These are phyloP conservation scores for Proctacanthus coquilletti DNA, from an alignment of 1,140 invertebrate genomes.

Conservation along the genomic window DNA sequence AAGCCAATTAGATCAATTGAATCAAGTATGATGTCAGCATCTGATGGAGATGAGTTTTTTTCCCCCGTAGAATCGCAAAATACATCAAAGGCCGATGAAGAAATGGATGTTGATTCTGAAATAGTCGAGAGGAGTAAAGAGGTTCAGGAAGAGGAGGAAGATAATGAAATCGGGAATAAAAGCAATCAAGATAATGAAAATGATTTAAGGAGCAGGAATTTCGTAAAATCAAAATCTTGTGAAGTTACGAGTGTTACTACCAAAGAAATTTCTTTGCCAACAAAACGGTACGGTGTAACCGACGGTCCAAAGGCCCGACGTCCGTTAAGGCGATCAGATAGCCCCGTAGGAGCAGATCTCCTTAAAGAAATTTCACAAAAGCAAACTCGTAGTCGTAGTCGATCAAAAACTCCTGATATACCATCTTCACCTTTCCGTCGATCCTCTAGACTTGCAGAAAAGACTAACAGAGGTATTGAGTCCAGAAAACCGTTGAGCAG, in stretches of 20 bases:
- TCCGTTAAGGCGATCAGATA: not conserved
- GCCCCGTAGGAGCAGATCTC: too few relatives aligned
- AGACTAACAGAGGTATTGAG: not conserved
- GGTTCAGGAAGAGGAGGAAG: conserved; percentile 14
- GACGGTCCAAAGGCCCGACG: not conserved
- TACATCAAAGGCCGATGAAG: conserved; percentile 2
- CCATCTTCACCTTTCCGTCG: not conserved
- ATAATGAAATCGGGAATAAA: conserved; percentile 5
- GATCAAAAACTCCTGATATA: not conserved
- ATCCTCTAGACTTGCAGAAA: not conserved
- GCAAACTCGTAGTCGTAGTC: too few relatives aligned
- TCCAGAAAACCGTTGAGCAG: not conserved
- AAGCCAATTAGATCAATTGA: not conserved
- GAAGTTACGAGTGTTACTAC: too few relatives aligned
- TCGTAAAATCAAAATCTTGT: not conserved
- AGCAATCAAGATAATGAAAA: conserved; percentile 1
- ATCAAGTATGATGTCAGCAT: conserved; percentile 4
- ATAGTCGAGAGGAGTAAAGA: not conserved
- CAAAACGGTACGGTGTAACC: not conserved
- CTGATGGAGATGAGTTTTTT: conserved; percentile 7
- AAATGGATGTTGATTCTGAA: conserved; percentile 1
- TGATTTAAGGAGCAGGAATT: conserved; percentile 2
- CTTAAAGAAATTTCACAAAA: too few relatives aligned
- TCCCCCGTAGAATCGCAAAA: conserved; percentile 7
- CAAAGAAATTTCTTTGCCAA: not conserved